Percentiles rank a stretch among this genome's conserved stretches.
These are phyloP conservation scores for Scaptomyza tumidula DNA, from an alignment of 2,888 invertebrate genomes.

Conservation along the genomic window DNA sequence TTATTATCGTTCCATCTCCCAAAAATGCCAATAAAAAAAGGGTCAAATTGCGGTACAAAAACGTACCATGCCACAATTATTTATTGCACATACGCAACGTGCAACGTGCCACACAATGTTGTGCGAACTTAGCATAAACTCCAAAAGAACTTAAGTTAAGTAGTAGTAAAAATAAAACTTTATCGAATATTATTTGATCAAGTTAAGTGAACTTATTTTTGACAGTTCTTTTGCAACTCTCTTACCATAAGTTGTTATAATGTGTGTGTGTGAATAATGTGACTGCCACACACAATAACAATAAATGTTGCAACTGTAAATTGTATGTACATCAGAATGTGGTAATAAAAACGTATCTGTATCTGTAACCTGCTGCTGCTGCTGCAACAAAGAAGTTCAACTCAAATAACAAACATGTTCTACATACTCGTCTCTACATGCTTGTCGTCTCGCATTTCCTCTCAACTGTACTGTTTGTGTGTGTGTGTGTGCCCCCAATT, in stretches of 20 bases:
- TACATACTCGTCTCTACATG: conserved; percentile 7
- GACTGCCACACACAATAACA: neutral
- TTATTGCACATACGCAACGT: conserved; percentile 59
- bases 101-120: conserved; percentile 16
- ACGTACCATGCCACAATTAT: conserved; percentile 16
- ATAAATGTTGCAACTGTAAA: conserved; percentile 6
- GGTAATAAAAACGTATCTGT: neutral
- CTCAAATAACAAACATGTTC: conserved; percentile 74
- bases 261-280: conserved; percentile 15
- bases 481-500: conserved; percentile 32
- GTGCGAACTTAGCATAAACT: conserved; percentile 11
- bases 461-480: neutral
- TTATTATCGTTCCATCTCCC: neutral
- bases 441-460: conserved; percentile 36
- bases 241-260: conserved; percentile 17
- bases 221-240: conserved; percentile 3
- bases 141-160: conserved; percentile 6
- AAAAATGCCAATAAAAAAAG: neutral
- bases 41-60: conserved; percentile 13
- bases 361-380: conserved; percentile 10
- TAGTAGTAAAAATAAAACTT: conserved; percentile 4
- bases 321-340: conserved; percentile 19
- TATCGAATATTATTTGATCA: conserved; percentile 2
- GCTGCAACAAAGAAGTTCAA: conserved; percentile 64
- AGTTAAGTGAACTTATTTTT: conserved; percentile 6